Evolutionary conservation across 1,140 invertebrate species (phyloP).

Genomic region (Drosophila nebulosa): DNA sequence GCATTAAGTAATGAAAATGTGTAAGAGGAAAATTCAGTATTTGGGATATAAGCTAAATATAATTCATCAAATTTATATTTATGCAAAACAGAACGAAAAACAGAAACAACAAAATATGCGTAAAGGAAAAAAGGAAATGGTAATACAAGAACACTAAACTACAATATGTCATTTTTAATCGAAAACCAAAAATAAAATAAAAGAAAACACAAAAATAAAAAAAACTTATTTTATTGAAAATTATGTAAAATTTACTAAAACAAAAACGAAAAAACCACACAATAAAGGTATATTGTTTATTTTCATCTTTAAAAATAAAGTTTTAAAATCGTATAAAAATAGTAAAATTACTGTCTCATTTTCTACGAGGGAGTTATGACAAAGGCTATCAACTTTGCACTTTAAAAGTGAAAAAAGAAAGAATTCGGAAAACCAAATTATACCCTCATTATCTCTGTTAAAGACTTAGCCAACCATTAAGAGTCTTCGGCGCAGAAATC

Average conservation of each 20-base stretch:
- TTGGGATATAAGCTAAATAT: slow-evolving; percentile 77
- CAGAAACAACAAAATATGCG: slow-evolving; percentile 54
- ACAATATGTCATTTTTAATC: slow-evolving; percentile 81
- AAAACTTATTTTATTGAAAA: slow-evolving; percentile 81
- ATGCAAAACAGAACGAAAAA: slow-evolving; percentile 63
- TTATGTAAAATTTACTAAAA: slow-evolving; percentile 81
- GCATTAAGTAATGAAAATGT: slow-evolving; percentile 35
- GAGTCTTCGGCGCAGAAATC: too few relatives aligned
- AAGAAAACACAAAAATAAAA: slow-evolving; percentile 49
- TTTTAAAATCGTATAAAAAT: slow-evolving; percentile 81
- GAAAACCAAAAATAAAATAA: slow-evolving; percentile 55
- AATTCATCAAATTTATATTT: slow-evolving; percentile 77
- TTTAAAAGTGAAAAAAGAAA: too few relatives aligned
- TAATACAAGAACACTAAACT: slow-evolving; percentile 72
- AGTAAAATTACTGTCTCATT: slow-evolving; percentile 48
- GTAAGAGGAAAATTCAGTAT: slow-evolving; percentile 70
- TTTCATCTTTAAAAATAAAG: slow-evolving; percentile 81
- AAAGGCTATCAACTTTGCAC: too few relatives aligned
- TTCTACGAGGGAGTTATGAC: background rate
- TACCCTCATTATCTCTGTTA: too few relatives aligned
- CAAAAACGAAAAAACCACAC: slow-evolving; percentile 66
- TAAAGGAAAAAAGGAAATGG: slow-evolving; percentile 46
- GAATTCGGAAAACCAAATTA: too few relatives aligned
- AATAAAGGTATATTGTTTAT: slow-evolving; percentile 81
- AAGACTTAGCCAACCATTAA: too few relatives aligned